Evolutionary conservation across 2,888 invertebrate genomes (phyloP), one percentile per base, ranked within the genome.

Genomic region (Tipula lateralis): DNA sequence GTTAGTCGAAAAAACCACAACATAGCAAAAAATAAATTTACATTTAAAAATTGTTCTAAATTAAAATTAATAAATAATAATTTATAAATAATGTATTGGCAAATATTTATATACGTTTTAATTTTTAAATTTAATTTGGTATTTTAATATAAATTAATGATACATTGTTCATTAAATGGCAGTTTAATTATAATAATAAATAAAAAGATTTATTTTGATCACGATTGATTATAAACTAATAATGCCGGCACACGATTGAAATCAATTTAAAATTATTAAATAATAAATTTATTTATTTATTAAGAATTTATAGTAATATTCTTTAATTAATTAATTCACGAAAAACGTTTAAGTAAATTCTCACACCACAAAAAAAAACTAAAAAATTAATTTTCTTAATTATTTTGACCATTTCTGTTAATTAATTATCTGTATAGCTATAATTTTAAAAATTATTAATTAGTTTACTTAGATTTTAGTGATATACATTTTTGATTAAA

Each of bases 41-140:
- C 19, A 66, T 66, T n/a, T n/a, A n/a, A 66, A 66, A 66, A 66
- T 66, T 66, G 6, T 66, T 66, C 24, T 66, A 66, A 66, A 66
- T 66, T 66, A 66, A 24, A 66, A 66, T 66, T 66, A 66, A 66
- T 66, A 66, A 66, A 66, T 66, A 66, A 66, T 66, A 66, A 66
- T 66, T 66, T 66, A 66, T 66, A 12, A 2, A 50, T 16, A 39
- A 24, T 66, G 24, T 66, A 66, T 66, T 66, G 66, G 66, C 66
- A 66, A 66, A 24, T 66, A 66, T 24, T 7, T 66, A 9, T 66
- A 24, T 50, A 6, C 6, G 44, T 66, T 66, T 39, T 9, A 44
- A 24, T 66, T 66, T n/a, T 66, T 66, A 24, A 66, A 66, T 50
- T 50, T 50, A 50, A 50, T 66, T 66, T 66, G 66, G 66, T 66